These are phyloP conservation scores for Felis catus DNA, from an alignment of 2,113 vertebrate species.

Conservation along the genomic window DNA sequence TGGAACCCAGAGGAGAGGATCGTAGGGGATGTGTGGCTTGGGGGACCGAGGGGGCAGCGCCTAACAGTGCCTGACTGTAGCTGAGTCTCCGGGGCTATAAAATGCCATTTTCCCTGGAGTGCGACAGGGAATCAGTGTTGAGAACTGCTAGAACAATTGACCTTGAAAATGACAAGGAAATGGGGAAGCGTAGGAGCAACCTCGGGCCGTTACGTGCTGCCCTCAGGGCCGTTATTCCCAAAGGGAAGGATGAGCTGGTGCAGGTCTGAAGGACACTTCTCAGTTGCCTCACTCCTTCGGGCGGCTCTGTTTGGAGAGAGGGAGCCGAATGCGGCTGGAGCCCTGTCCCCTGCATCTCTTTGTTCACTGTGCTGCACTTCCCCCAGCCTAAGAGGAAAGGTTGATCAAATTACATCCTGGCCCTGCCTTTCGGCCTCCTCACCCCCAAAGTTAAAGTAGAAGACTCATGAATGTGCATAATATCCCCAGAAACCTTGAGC, in stretches of 20 bases:
- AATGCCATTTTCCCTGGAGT: neutral
- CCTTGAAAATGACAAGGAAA: neutral
- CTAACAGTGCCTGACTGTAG: neutral
- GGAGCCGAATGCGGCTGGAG: neutral
- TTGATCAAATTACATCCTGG: neutral
- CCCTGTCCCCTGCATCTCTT: neutral
- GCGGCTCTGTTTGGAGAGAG: neutral
- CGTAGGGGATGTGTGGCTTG: neutral
- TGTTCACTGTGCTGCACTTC: neutral
- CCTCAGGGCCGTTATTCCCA: neutral
- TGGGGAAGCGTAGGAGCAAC: neutral
- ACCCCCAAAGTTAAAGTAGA: neutral
- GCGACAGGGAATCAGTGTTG: neutral
- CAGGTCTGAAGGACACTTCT: neutral
- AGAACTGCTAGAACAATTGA: neutral
- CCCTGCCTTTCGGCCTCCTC: neutral
- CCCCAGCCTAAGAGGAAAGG: neutral
- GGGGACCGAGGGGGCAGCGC: neutral
- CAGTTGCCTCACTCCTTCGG: neutral
- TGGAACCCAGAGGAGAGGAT: neutral
- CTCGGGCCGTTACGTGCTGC: accelerated
- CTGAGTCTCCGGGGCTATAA: neutral
- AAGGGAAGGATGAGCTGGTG: neutral
- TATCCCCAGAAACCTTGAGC: neutral
- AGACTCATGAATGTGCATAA: neutral